A percentile compares a stretch with the other conserved stretches of the same genome.
phyloP scores from a whole-genome alignment of 2,113 vertebrate genomes.

The Pachypanchax playfairii region DNA sequence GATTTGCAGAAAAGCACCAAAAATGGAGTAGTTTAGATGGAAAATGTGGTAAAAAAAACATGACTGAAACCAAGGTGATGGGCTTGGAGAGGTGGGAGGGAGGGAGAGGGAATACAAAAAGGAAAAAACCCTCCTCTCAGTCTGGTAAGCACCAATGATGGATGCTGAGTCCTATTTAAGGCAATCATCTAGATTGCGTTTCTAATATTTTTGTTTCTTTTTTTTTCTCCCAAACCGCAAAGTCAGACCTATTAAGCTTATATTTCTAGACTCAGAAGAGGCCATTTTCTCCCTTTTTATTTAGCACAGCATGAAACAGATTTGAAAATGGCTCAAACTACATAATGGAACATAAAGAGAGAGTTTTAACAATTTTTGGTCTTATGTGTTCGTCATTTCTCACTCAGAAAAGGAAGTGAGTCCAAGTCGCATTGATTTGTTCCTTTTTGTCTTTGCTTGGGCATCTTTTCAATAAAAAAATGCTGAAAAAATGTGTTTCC shows the following conservation, averaged over 20 bases:
- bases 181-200: conserved; percentile 48
- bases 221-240: conserved; percentile 1
- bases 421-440: neutral
- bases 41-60: conserved; percentile 47
- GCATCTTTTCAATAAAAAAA: neutral
- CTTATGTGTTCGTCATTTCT: conserved; percentile 11
- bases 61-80: conserved; percentile 53
- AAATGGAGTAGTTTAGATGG: neutral
- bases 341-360: conserved; percentile 8
- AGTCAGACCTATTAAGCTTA: conserved; percentile 6
- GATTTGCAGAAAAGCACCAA: conserved; percentile 10
- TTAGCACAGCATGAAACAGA: conserved; percentile 1
- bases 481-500: neutral
- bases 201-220: neutral
- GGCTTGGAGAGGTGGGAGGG: conserved; percentile 28
- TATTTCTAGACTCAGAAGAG: conserved; percentile 17
- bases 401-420: conserved; percentile 16
- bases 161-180: conserved; percentile 24
- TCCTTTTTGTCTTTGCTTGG: neutral
- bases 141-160: conserved; percentile 32
- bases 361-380: conserved; percentile 17
- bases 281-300: conserved; percentile 26
- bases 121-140: conserved; percentile 24
- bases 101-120: conserved; percentile 27
- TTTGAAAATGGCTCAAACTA: conserved; percentile 20